These are phyloP conservation scores for Notodonta ziczac DNA, from an alignment of 2,888 invertebrate genomes.

Conservation along the genomic window DNA sequence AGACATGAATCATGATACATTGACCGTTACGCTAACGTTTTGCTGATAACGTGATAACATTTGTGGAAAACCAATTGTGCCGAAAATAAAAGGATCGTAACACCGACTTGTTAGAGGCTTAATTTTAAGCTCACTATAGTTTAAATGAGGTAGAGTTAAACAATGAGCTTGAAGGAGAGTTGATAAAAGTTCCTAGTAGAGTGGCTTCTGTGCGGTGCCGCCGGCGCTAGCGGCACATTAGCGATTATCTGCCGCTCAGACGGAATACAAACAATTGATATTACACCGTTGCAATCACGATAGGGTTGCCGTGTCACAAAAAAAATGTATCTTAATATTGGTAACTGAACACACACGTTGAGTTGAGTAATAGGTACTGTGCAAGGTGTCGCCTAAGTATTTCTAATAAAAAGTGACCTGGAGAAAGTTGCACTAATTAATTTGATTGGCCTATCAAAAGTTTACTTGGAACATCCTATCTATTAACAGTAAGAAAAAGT, in stretches of 20 bases:
- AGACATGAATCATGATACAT: conserved; percentile 61
- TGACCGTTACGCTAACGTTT: conserved; percentile 68
- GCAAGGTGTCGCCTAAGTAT: no score
- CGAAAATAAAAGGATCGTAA: conserved; percentile 46
- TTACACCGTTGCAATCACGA: conserved; percentile 45
- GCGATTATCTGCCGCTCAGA: conserved; percentile 64
- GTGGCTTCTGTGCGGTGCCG: conserved; percentile 64
- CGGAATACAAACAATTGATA: conserved; percentile 70
- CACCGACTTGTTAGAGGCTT: conserved; percentile 15
- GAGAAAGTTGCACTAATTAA: no score
- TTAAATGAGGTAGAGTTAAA: conserved; percentile 31
- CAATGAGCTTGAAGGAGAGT: conserved; percentile 37
- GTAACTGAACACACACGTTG: no score
- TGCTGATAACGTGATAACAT: conserved; percentile 62
- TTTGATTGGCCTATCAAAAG: no score
- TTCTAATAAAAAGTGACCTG: no score
- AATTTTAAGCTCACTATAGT: conserved; percentile 30
- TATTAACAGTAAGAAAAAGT: no score
- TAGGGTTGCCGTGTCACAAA: background rate
- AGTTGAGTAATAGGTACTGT: background rate
- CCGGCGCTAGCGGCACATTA: conserved; percentile 69
- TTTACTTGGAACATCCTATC: no score
- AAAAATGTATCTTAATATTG: no score
- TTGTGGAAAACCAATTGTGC: conserved; percentile 53
- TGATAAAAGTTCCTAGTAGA: conserved; percentile 58